A percentile compares a stretch with the other conserved stretches of the same genome.
These are phyloP conservation scores for Barypeithes pellucidus DNA, from an alignment of 2,888 invertebrate genomes.

Conservation along the genomic window DNA sequence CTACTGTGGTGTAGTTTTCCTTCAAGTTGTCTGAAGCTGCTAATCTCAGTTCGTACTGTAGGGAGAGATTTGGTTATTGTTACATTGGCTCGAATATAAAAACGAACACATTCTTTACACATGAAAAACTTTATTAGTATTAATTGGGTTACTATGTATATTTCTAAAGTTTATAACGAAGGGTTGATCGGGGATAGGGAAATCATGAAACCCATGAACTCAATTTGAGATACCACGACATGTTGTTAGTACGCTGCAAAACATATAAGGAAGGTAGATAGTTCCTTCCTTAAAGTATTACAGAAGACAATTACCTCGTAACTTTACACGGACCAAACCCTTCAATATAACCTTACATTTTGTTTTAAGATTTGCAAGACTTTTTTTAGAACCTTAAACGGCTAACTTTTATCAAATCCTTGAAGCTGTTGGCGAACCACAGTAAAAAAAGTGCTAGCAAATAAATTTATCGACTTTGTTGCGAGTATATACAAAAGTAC, in stretches of 20 bases:
- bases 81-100: no score
- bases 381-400: background rate
- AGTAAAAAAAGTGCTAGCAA: no score
- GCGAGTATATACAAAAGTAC: background rate
- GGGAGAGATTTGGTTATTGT: conserved; percentile 17
- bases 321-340: no score
- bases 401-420: no score
- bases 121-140: no score
- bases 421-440: no score
- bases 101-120: no score
- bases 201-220: background rate
- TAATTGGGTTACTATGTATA: conserved; percentile 5
- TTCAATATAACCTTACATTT: background rate
- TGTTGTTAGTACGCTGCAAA: background rate
- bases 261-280: no score
- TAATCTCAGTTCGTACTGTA: conserved; percentile 92
- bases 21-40: conserved; percentile 97
- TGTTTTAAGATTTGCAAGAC: conserved; percentile 11
- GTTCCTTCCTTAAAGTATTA: no score
- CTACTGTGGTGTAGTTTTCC: conserved; percentile 97
- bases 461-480: no score
- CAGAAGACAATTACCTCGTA: no score
- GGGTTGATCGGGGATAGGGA: background rate
- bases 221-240: background rate
- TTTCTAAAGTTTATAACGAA: background rate